Conservation (phyloP, 2,888 invertebrate species). For the Eilema depressum region DNA sequence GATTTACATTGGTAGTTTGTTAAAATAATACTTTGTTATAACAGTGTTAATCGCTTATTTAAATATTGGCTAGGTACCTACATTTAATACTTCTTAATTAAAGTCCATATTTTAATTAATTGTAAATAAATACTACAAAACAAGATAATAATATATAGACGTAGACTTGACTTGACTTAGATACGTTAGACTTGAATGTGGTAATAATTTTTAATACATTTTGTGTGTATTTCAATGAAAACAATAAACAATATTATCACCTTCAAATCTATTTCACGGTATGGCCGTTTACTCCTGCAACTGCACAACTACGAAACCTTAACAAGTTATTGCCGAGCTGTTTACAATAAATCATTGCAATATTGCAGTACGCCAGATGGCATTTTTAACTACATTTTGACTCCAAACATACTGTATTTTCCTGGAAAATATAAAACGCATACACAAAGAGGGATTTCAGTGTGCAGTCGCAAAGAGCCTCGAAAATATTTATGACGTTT, state of each 20-base stretch:
- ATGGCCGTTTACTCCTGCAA: too few species aligned
- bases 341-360: background rate
- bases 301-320: too few species aligned
- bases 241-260: too few species aligned
- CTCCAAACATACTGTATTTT: constrained; percentile 58
- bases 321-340: background rate
- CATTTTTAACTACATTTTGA: background rate
- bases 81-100: background rate
- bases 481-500: constrained; percentile 83
- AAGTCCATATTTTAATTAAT: too few species aligned
- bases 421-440: constrained; percentile 62
- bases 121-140: background rate
- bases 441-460: constrained; percentile 76
- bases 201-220: too few species aligned
- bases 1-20: background rate
- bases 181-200: too few species aligned
- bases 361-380: background rate
- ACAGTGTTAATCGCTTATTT: too few species aligned
- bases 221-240: too few species aligned
- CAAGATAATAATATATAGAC: background rate
- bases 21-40: too few species aligned
- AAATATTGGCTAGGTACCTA: too few species aligned
- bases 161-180: too few species aligned
- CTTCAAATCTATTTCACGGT: too few species aligned
- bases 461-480: constrained; percentile 69